phyloP scores from a whole-genome alignment of 2,888 invertebrate genomes.

The Sarcophaga subvicina region DNA sequence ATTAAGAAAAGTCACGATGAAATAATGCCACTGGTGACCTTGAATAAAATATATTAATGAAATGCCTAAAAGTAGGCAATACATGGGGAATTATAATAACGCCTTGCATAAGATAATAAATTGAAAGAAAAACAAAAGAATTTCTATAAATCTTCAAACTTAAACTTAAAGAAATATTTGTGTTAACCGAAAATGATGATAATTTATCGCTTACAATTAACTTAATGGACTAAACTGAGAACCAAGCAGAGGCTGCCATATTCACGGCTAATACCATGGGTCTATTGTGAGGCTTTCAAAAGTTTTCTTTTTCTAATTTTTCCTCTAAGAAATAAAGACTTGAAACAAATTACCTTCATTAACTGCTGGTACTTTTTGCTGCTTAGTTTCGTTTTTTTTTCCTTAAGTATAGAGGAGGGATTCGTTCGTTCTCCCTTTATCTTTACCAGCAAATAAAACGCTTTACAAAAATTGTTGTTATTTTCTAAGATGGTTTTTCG shows the following conservation, averaged over 20 bases:
- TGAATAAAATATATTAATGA: conserved; percentile 14
- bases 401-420: too few relatives aligned
- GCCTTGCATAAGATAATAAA: background rate
- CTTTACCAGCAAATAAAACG: too few relatives aligned
- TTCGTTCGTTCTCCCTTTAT: too few relatives aligned
- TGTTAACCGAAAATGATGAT: background rate
- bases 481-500: conserved; percentile 37
- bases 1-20: background rate
- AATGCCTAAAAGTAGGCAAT: conserved; percentile 35
- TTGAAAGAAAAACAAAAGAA: conserved; percentile 2
- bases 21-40: conserved; percentile 46
- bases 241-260: background rate
- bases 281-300: background rate
- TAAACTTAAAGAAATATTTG: conserved; percentile 9
- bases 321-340: background rate
- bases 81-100: conserved; percentile 12
- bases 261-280: background rate
- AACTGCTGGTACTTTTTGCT: conserved; percentile 24
- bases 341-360: conserved; percentile 48
- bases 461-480: too few relatives aligned
- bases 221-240: conserved; percentile 53
- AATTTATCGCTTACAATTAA: conserved; percentile 62
- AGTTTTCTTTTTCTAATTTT: background rate
- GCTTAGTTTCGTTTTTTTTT: background rate
- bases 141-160: background rate